A percentile compares a stretch with the other conserved stretches of the same genome.
phyloP scores from a whole-genome alignment of 2,797 vertebrate genomes.

The Aeoliscus strigatus region DNA sequence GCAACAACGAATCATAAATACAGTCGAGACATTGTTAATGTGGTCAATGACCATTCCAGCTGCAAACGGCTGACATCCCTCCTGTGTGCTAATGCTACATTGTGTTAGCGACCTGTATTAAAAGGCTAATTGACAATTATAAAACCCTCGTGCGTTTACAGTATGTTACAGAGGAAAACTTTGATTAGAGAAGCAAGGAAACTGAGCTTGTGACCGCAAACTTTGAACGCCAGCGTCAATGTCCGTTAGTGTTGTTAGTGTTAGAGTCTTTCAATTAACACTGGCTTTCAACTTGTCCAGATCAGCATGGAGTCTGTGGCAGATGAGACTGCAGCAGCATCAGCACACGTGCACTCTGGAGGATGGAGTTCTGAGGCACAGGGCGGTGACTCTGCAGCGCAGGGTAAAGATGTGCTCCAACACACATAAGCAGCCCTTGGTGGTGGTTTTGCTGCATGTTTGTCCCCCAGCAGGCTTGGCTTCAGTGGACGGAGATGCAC shows the following conservation, averaged over 20 bases:
- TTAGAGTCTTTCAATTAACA: background rate
- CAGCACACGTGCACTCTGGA: conserved; percentile 41
- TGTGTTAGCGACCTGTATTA: no score
- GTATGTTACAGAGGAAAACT: no score
- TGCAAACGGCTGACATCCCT: no score
- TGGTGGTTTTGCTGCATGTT: conserved; percentile 1
- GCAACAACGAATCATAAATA: no score
- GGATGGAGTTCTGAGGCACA: conserved; percentile 61
- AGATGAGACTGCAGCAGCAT: conserved; percentile 42
- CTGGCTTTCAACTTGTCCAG: conserved; percentile 34
- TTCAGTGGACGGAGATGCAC: conserved; percentile 75
- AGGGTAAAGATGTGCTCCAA: conserved; percentile 65
- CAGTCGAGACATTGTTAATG: no score
- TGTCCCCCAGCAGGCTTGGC: conserved; percentile 75
- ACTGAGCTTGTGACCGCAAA: no score
- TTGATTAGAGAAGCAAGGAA: no score
- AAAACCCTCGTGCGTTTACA: no score
- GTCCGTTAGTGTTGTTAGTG: background rate
- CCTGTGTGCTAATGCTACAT: no score
- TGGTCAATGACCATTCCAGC: no score
- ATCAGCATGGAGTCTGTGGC: conserved; percentile 64
- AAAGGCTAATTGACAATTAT: no score
- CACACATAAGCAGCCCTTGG: background rate
- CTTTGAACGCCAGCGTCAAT: no score
- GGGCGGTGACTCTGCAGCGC: conserved; percentile 62